Base-by-base conservation (phyloP, 1,140 invertebrate genomes). In the Zaprionus tsacasi region DNA sequence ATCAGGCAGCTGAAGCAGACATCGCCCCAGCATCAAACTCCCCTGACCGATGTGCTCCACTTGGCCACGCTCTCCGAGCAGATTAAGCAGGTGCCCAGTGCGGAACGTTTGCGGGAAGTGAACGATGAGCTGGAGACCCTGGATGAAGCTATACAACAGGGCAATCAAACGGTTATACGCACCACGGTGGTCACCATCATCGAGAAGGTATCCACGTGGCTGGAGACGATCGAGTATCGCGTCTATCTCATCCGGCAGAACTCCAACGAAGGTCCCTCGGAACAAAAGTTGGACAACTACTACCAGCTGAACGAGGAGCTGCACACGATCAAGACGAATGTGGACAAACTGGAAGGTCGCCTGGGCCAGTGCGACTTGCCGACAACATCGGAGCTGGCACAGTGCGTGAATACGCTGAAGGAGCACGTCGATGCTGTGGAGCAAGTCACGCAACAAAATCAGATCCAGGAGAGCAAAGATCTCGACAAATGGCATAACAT, bases 151-250 rank as follows among this genome's bases (percentile, higher is more conserved):
- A 92, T 96, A 3, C 91, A 94, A 55, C 94, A 93, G 33, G 94
- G 95, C n/a, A 95, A 97, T 89, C 92, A 93, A 7, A 89, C 93
- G 1, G 80, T 94, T 3, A 94, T 96, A 48, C 95, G 97, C 91
- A 95, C 95, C 79, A 95, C 94, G 52, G 93, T 97, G 6, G 94
- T 96, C 10, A 95, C 95, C 15, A 95, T 96, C 2, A 95, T 97
- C 30, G 95, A 97, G 91, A 96, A 95, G 0, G 95, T 98, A 6
- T 96, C 96, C 0, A 95, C 95, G 21, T 97, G 96, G 96, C 87
- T 98, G 40, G 96, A 97, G 93, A 96, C 95, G 25, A 96, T 97
- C 72, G 96, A 97, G 91, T 97, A 96, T 75, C 95, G 95, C 81
- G 95, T 97, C 8, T 95, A 96, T 69, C 78, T 94, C 8, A 94